These are phyloP conservation scores for Diplodus puntazzo DNA, from an alignment of 2,797 vertebrate genomes.

Conservation along the genomic window DNA sequence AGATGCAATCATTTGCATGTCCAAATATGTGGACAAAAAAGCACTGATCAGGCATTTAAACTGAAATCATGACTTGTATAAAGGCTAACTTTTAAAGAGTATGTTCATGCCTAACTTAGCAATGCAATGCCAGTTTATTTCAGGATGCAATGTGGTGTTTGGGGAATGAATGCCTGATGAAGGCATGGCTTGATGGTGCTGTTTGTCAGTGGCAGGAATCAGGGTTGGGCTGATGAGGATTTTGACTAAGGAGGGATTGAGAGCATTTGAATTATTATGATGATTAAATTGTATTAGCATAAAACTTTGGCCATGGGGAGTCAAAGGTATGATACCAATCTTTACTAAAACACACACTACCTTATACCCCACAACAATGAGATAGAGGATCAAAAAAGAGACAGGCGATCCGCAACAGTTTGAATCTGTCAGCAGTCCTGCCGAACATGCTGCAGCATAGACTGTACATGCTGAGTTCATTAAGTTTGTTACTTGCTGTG, in stretches of 20 bases:
- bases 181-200: background rate
- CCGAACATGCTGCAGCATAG: background rate
- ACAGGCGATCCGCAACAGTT: background rate
- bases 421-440: background rate
- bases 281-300: too few relatives aligned
- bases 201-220: background rate
- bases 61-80: background rate
- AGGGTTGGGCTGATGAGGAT: too few relatives aligned
- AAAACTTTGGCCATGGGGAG: background rate
- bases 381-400: background rate
- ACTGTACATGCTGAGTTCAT: constrained; percentile 13
- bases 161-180: background rate
- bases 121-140: background rate
- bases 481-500: background rate
- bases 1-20: background rate
- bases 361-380: background rate
- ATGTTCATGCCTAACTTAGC: background rate
- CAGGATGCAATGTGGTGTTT: background rate
- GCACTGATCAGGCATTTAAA: background rate
- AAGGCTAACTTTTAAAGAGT: background rate
- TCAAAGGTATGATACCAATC: background rate
- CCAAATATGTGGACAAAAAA: background rate
- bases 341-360: background rate
- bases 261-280: background rate
- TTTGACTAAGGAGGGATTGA: background rate